Conservation (phyloP, 37 sponge, comb jelly and placozoan species). For the Ianthella basta region DNA sequence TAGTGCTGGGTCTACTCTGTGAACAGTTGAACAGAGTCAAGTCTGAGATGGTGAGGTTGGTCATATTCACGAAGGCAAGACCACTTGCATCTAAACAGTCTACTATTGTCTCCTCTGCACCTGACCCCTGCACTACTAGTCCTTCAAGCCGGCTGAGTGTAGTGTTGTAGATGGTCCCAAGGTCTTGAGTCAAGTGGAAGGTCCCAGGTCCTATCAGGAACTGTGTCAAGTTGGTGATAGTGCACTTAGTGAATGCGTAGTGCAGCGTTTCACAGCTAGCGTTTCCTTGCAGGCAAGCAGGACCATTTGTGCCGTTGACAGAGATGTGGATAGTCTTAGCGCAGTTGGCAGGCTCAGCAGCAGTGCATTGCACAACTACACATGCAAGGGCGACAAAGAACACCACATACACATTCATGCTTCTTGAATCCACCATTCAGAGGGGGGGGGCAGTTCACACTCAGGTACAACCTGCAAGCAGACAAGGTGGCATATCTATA, state of each 20-base stretch:
- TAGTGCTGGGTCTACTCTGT: background rate
- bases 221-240: background rate
- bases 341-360: background rate
- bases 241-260: conserved; percentile 9
- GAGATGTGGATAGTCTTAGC: background rate
- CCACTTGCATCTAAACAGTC: background rate
- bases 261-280: background rate
- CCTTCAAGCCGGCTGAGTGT: background rate
- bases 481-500: too few species aligned
- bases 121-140: background rate
- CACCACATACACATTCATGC: too few species aligned
- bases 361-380: too few species aligned
- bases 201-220: background rate
- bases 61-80: background rate
- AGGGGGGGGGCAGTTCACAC: too few species aligned
- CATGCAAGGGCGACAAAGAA: too few species aligned
- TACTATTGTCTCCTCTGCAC: background rate
- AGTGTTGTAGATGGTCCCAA: background rate
- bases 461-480: too few species aligned
- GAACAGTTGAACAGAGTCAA: background rate
- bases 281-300: background rate
- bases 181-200: background rate
- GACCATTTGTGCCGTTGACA: background rate
- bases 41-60: background rate
- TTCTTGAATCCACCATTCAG: too few species aligned